phyloP scores from a whole-genome alignment of 1,140 invertebrate genomes.

The Kradibia gibbosae region DNA sequence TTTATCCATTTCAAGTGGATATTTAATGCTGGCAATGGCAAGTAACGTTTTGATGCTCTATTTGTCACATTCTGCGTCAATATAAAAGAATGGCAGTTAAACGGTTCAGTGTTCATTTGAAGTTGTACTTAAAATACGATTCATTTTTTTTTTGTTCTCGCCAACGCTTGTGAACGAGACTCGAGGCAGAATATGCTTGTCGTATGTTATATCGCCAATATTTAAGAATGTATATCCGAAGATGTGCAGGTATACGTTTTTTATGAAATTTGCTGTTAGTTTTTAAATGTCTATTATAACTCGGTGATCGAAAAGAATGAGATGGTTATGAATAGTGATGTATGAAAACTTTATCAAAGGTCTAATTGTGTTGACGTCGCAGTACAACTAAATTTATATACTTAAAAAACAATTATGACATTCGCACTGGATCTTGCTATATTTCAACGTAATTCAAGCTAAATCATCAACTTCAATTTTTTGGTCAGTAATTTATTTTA shows the following conservation, averaged over 20 bases:
- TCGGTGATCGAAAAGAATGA: background rate
- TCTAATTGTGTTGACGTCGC: background rate
- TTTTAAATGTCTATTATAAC: background rate
- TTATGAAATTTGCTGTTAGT: background rate
- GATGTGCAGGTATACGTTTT: background rate
- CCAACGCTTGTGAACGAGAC: background rate
- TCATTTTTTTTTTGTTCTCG: background rate
- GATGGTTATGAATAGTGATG: background rate
- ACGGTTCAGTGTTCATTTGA: too few relatives aligned
- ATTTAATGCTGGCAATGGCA: too few relatives aligned
- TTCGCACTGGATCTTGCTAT: too few relatives aligned
- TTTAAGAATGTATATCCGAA: background rate
- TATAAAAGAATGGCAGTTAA: too few relatives aligned
- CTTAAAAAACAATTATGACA: too few relatives aligned
- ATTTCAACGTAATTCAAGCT: too few relatives aligned
- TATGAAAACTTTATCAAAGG: background rate
- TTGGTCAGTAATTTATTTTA: too few relatives aligned
- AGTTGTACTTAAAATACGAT: background rate
- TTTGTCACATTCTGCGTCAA: too few relatives aligned
- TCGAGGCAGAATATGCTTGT: background rate
- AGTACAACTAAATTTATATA: background rate
- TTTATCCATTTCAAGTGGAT: background rate
- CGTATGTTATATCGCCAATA: background rate
- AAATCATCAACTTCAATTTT: too few relatives aligned
- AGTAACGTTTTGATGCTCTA: too few relatives aligned